phyloP scores from a whole-genome alignment of 1,140 invertebrate genomes.

The Drosophila sechellia region DNA sequence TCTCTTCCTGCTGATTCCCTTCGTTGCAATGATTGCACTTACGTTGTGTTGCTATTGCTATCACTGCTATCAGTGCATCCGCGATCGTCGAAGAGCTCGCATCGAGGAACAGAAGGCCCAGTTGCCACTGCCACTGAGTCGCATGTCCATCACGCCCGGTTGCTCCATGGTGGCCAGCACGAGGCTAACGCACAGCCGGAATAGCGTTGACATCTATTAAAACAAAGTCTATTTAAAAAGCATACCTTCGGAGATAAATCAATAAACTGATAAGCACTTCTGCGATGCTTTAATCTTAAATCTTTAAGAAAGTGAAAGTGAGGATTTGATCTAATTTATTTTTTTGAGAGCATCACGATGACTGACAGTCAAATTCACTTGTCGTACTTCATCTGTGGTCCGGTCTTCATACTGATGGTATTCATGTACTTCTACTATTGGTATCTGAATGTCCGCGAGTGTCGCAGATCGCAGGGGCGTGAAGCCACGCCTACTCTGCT shows the following conservation, averaged over 20 bases:
- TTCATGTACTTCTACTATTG: conserved; percentile 19
- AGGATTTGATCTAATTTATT: background rate
- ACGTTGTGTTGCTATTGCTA: conserved; percentile 19
- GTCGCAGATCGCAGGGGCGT: conserved; percentile 2
- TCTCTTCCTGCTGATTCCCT: conserved; percentile 11
- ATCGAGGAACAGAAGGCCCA: background rate
- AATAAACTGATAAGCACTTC: no score
- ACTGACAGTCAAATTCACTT: background rate
- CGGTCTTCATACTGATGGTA: conserved; percentile 8
- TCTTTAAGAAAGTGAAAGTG: no score
- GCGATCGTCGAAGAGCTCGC: conserved; percentile 26
- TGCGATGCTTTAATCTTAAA: no score
- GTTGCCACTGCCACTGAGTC: background rate
- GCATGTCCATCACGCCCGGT: conserved; percentile 21
- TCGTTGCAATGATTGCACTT: background rate
- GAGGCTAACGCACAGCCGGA: conserved; percentile 9
- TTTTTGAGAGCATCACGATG: background rate
- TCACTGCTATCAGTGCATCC: conserved; percentile 17
- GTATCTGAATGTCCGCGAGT: conserved; percentile 32
- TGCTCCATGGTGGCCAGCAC: conserved; percentile 5
- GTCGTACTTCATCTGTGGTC: conserved; percentile 3
- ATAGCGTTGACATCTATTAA: conserved; percentile 13
- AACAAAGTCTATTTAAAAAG: no score
- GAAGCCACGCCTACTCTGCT: background rate
- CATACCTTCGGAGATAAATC: no score